Evolutionary conservation across 1,140 invertebrate genomes (phyloP).

Genomic region (Ditylenchus dipsaci): DNA sequence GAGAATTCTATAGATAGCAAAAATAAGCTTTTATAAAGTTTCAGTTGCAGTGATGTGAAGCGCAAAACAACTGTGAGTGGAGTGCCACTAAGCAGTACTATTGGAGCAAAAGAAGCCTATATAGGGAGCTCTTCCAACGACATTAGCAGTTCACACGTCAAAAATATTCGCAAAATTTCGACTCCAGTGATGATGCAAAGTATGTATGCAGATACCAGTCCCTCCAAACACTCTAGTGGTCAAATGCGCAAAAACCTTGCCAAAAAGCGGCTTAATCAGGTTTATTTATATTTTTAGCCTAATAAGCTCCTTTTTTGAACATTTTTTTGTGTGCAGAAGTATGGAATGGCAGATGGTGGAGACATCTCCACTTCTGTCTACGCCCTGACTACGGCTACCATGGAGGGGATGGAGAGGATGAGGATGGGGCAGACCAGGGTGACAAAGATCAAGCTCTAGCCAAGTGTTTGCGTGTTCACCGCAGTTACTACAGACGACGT

Average conservation of each 20-base stretch:
- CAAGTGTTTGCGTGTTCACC: background rate
- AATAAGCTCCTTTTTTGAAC: too few relatives aligned
- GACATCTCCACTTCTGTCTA: too few relatives aligned
- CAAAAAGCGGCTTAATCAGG: conserved; percentile 2
- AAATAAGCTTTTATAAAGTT: background rate
- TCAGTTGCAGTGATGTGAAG: background rate
- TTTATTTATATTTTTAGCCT: background rate
- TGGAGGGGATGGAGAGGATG: background rate
- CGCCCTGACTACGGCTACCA: background rate
- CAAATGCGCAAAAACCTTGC: conserved; percentile 9
- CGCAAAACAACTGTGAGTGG: background rate
- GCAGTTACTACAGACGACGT: background rate
- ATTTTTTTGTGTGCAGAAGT: too few relatives aligned
- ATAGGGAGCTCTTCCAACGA: too few relatives aligned
- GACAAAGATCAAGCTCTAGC: background rate
- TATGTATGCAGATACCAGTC: background rate
- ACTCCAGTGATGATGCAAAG: conserved; percentile 3
- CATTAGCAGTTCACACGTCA: background rate
- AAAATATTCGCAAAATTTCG: conserved; percentile 9
- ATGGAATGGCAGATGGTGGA: too few relatives aligned
- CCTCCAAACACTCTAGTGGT: background rate
- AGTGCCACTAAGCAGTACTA: background rate
- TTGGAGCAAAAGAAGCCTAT: too few relatives aligned
- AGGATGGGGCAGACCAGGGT: background rate
- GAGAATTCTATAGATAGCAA: too few relatives aligned